Evolutionary conservation across 1,140 invertebrate species (phyloP).

Genomic region (Psix sp.): DNA sequence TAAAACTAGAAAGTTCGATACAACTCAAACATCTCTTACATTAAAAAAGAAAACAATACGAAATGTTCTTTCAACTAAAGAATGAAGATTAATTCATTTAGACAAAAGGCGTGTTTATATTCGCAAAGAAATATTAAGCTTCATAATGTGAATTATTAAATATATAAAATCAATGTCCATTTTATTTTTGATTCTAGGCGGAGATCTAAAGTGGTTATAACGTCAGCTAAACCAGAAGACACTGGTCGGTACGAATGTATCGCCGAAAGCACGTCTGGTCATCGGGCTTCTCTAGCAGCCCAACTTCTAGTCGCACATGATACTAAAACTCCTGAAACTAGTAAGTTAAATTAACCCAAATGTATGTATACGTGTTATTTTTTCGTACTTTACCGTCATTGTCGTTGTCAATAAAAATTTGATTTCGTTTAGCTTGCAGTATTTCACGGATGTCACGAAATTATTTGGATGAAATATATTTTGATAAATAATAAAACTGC

Average conservation of each 20-base stretch:
- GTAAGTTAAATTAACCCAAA: conserved; percentile 69
- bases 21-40: too few relatives aligned
- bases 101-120: too few relatives aligned
- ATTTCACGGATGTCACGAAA: conserved; percentile 1
- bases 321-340: conserved; percentile 77
- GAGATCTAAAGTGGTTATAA: conserved; percentile 86
- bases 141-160: too few relatives aligned
- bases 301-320: conserved; percentile 80
- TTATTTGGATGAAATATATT: conserved; percentile 21
- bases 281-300: conserved; percentile 77
- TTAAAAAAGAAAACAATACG: too few relatives aligned
- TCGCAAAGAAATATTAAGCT: too few relatives aligned
- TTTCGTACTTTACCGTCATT: too few relatives aligned
- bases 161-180: too few relatives aligned
- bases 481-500: conserved; percentile 20
- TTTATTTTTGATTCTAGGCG: conserved; percentile 77
- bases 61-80: too few relatives aligned
- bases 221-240: conserved; percentile 82
- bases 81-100: too few relatives aligned
- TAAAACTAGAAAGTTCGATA: too few relatives aligned
- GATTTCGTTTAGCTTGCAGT: too few relatives aligned
- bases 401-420: too few relatives aligned
- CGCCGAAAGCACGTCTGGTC: conserved; percentile 79
- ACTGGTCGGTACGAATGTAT: conserved; percentile 86
- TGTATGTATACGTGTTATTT: conserved; percentile 1